Percentiles rank a stretch among this genome's conserved stretches.
phyloP scores from a whole-genome alignment of 2,888 invertebrate species.

The Anthrax anthrax region DNA sequence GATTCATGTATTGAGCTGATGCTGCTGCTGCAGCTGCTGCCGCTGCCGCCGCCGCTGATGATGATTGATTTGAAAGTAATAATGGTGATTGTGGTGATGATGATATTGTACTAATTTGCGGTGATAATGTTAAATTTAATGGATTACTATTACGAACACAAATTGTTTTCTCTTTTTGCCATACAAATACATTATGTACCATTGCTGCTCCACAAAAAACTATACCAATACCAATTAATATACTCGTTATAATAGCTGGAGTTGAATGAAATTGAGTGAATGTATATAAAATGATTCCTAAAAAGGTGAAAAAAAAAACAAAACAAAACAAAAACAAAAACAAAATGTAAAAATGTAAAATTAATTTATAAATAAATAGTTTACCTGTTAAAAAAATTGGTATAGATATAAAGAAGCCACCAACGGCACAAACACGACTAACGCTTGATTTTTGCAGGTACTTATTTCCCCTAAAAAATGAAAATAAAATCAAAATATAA shows the following conservation, averaged over 20 bases:
- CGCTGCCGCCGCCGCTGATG: too few species aligned
- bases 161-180: slow-evolving; percentile 83
- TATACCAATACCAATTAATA: slow-evolving; percentile 80
- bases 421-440: slow-evolving; percentile 79
- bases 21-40: too few species aligned
- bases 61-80: slow-evolving; percentile 4
- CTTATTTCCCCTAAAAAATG: slow-evolving; percentile 60
- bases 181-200: slow-evolving; percentile 88
- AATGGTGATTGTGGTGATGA: slow-evolving; percentile 12
- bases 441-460: slow-evolving; percentile 85
- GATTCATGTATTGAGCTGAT: slow-evolving; percentile 20
- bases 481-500: background rate
- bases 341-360: too few species aligned
- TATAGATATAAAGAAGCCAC: slow-evolving; percentile 88
- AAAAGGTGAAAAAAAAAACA: background rate
- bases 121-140: slow-evolving; percentile 27
- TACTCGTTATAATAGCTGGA: slow-evolving; percentile 79
- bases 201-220: slow-evolving; percentile 86
- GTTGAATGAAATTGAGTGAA: slow-evolving; percentile 86
- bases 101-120: slow-evolving; percentile 19
- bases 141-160: slow-evolving; percentile 44
- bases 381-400: slow-evolving; percentile 85
- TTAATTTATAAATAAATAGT: too few species aligned
- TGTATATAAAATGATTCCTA: slow-evolving; percentile 85
- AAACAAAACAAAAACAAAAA: background rate